These are phyloP conservation scores for Percopsis omiscomaycus DNA, from an alignment of 2,797 vertebrate genomes.

Conservation along the genomic window DNA sequence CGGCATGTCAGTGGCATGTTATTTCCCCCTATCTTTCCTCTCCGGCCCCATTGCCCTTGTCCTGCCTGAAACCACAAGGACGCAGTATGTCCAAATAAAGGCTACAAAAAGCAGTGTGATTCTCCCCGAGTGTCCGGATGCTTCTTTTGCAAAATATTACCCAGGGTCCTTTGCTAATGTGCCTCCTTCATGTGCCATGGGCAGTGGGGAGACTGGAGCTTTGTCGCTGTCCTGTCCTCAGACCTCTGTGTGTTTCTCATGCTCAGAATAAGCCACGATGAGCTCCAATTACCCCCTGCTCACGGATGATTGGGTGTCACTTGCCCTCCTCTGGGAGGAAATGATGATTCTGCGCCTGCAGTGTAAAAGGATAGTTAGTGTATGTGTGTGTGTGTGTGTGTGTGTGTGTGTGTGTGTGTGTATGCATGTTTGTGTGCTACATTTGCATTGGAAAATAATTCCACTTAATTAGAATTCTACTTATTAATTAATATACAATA, in stretches of 20 bases:
- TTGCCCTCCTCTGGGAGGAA: constrained; percentile 66
- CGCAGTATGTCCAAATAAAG: constrained; percentile 76
- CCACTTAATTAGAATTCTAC: constrained; percentile 10
- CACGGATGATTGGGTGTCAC: constrained; percentile 77
- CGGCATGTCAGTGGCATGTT: not conserved
- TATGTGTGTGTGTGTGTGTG: constrained; percentile 30
- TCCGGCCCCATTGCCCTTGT: constrained; percentile 4
- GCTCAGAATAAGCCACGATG: constrained; percentile 75
- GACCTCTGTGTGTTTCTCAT: constrained; percentile 57
- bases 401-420: constrained; percentile 16
- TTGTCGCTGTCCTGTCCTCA: constrained; percentile 26
- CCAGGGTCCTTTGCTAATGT: constrained; percentile 55
- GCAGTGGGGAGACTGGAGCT: constrained; percentile 35
- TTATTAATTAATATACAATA: too few relatives aligned
- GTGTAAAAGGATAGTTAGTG: constrained; percentile 74
- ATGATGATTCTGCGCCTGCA: constrained; percentile 72
- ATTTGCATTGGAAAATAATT: constrained; percentile 43
- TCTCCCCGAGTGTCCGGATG: constrained; percentile 38
- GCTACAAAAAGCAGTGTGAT: constrained; percentile 31
- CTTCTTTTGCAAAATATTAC: constrained; percentile 59
- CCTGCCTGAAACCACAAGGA: constrained; percentile 1
- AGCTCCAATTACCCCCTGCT: constrained; percentile 78
- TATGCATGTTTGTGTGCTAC: constrained; percentile 25
- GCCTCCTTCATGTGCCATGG: constrained; percentile 24
- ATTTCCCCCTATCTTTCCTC: not conserved